Evolutionary conservation across 2,888 invertebrate genomes (phyloP).

Genomic region (Allygus modestus): DNA sequence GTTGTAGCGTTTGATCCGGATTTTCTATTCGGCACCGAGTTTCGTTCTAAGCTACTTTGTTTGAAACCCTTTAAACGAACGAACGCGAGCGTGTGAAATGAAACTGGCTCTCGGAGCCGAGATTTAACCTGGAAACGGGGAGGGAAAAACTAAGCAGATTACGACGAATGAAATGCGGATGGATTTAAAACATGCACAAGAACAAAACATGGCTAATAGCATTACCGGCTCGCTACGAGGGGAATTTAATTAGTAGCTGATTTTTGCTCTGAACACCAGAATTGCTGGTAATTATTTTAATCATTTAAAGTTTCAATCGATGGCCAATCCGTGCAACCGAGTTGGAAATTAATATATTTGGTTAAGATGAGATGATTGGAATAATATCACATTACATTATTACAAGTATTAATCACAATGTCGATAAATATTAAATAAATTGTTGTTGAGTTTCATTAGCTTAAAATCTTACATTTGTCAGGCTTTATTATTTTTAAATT

Average conservation of each 20-base stretch:
- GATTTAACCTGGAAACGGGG: not conserved
- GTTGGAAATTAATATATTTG: not conserved
- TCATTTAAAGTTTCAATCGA: not conserved
- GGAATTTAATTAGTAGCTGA: slow-evolving; percentile 19
- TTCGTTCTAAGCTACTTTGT: slow-evolving; percentile 53
- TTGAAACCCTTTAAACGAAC: slow-evolving; percentile 31
- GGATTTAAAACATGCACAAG: slow-evolving; percentile 23
- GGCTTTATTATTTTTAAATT: too few species aligned
- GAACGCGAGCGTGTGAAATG: slow-evolving; percentile 30
- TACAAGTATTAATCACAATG: too few species aligned
- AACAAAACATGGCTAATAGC: slow-evolving; percentile 34
- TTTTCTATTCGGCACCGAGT: slow-evolving; percentile 38
- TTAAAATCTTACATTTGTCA: too few species aligned
- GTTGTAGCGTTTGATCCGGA: slow-evolving; percentile 41
- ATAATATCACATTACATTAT: not conserved
- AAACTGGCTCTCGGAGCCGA: slow-evolving; percentile 5
- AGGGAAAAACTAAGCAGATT: slow-evolving; percentile 39
- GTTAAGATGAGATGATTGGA: not conserved
- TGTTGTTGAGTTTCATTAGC: too few species aligned
- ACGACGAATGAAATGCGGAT: slow-evolving; percentile 12
- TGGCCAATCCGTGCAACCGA: not conserved
- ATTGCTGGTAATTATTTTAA: slow-evolving; percentile 4
- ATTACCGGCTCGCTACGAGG: slow-evolving; percentile 5
- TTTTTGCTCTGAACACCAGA: not conserved
- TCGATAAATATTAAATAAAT: too few species aligned